These are phyloP conservation scores for Melanotaenia pygmaea DNA, from an alignment of 2,797 vertebrate genomes.

Conservation along the genomic window DNA sequence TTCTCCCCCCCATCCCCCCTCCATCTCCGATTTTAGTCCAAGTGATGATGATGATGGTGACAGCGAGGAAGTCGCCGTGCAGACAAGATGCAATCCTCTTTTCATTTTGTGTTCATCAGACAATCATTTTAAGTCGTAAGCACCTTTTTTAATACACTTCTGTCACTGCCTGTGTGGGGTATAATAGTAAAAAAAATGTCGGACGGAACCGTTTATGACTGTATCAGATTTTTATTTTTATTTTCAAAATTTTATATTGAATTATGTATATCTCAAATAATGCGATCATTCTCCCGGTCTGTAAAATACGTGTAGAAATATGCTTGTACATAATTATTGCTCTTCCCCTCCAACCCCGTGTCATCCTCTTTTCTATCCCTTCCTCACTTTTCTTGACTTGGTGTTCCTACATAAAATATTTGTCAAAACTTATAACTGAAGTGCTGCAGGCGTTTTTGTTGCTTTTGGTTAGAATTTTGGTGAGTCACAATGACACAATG, in stretches of 20 bases:
- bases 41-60: conserved; percentile 57
- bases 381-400: conserved; percentile 90
- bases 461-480: conserved; percentile 35
- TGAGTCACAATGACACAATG: conserved; percentile 75
- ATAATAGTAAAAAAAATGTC: conserved; percentile 91
- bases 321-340: conserved; percentile 98
- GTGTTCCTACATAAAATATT: conserved; percentile 91
- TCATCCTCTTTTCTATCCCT: conserved; percentile 84
- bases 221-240: conserved; percentile 99
- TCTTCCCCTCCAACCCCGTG: conserved; percentile 82
- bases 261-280: conserved; percentile 99
- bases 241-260: conserved; percentile 99
- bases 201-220: conserved; percentile 99
- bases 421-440: conserved; percentile 86
- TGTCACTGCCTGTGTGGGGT: conserved; percentile 99
- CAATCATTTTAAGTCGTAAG: conserved; percentile 99
- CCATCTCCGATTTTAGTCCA: conserved; percentile 84
- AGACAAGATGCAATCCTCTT: conserved; percentile 93
- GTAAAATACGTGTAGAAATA: conserved; percentile 99
- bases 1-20: conserved; percentile 44
- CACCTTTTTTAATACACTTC: conserved; percentile 99
- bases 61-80: conserved; percentile 73
- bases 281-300: conserved; percentile 97
- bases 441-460: conserved; percentile 86
- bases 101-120: conserved; percentile 95